A percentile compares a stretch with the other conserved stretches of the same genome.
Evolutionary conservation across 2,797 vertebrate genomes (phyloP).

Genomic region (Gouania willdenowi): DNA sequence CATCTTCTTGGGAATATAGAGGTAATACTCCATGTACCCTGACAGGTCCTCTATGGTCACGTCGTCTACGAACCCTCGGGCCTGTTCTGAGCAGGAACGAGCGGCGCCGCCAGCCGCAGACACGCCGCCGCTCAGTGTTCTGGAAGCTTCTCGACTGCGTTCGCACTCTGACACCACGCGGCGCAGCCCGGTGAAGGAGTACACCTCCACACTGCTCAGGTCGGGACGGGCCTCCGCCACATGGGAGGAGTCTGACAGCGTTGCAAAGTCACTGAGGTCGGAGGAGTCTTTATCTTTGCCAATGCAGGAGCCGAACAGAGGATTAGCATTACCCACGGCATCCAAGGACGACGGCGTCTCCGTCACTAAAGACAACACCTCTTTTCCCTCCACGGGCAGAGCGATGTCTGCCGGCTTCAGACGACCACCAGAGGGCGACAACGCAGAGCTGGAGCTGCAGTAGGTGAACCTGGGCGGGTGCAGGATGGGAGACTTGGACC

Average conservation of each 20-base stretch:
- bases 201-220: slow-evolving; percentile 89
- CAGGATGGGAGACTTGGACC: slow-evolving; percentile 95
- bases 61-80: slow-evolving; percentile 89
- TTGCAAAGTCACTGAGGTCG: too few relatives aligned
- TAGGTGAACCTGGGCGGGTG: slow-evolving; percentile 94
- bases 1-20: slow-evolving; percentile 99
- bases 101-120: slow-evolving; percentile 63
- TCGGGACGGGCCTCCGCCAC: too few relatives aligned
- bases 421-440: slow-evolving; percentile 67
- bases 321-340: too few relatives aligned
- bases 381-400: slow-evolving; percentile 62
- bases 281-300: too few relatives aligned
- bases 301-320: too few relatives aligned
- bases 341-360: too few relatives aligned
- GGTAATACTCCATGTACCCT: slow-evolving; percentile 95
- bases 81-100: slow-evolving; percentile 96
- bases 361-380: slow-evolving; percentile 59
- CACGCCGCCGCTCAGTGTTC: slow-evolving; percentile 70
- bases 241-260: too few relatives aligned
- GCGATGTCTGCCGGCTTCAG: slow-evolving; percentile 77
- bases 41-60: slow-evolving; percentile 98
- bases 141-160: slow-evolving; percentile 70
- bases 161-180: slow-evolving; percentile 80
- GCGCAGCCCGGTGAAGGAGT: slow-evolving; percentile 92
- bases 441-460: slow-evolving; percentile 65